phyloP scores from a whole-genome alignment of 2,113 vertebrate species.

The Brienomyrus longianalis region DNA sequence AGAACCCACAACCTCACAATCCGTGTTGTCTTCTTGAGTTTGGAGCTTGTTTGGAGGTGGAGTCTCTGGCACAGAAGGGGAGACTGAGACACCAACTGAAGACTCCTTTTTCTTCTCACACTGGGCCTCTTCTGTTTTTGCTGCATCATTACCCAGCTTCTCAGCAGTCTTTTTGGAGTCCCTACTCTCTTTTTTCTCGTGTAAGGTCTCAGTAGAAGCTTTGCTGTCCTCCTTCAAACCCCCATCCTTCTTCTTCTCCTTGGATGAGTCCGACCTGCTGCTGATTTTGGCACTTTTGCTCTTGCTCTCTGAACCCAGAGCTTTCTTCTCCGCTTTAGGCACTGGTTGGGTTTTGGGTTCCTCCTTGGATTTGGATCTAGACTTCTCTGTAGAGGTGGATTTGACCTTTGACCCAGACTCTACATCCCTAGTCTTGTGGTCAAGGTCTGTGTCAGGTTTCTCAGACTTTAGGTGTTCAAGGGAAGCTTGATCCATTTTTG shows the following conservation, averaged over 20 bases:
- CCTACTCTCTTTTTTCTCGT: slow-evolving; percentile 46
- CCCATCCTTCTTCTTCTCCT: slow-evolving; percentile 67
- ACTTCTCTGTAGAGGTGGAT: slow-evolving; percentile 51
- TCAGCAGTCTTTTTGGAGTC: slow-evolving; percentile 45
- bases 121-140: slow-evolving; percentile 42
- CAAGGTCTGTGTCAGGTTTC: slow-evolving; percentile 63
- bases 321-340: slow-evolving; percentile 66
- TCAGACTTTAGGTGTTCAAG: slow-evolving; percentile 66
- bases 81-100: neutral
- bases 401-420: slow-evolving; percentile 62
- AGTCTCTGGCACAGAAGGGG: slow-evolving; percentile 13
- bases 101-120: slow-evolving; percentile 38
- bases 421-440: slow-evolving; percentile 60
- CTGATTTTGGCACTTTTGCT: slow-evolving; percentile 50
- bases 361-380: slow-evolving; percentile 65
- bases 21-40: slow-evolving; percentile 41
- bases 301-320: slow-evolving; percentile 60
- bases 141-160: slow-evolving; percentile 48
- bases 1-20: slow-evolving; percentile 58
- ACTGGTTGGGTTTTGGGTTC: slow-evolving; percentile 59
- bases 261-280: slow-evolving; percentile 46
- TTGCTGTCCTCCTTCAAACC: slow-evolving; percentile 66
- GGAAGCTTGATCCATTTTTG: slow-evolving; percentile 43
- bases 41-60: slow-evolving; percentile 18
- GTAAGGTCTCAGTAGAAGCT: slow-evolving; percentile 55